Base-by-base conservation (phyloP, 2,888 invertebrate species). In the Calliphora vomitoria region DNA sequence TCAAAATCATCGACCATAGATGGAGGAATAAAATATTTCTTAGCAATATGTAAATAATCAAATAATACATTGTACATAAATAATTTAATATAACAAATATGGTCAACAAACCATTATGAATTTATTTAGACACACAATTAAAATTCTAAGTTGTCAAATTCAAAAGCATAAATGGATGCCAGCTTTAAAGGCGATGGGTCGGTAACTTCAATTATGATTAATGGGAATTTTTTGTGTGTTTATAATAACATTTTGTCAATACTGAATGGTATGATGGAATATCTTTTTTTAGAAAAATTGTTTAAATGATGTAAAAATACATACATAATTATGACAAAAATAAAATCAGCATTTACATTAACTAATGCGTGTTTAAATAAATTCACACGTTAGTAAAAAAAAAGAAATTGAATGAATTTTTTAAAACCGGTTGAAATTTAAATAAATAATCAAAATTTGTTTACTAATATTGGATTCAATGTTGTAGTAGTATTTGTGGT, bases 1-100 rank as follows among this genome's bases (percentile, higher is more conserved):
- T 74, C 66, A 72, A 81, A 69, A 53, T 80, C 69, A 80, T 20
- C 53, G 60, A 62, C 71, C 71, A 25, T 72, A 80, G 58, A 68
- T 11, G 15, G 20, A 15, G 13, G 50, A 71, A 15, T 50, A 50
- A 41, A 18, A 20, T 35, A 60, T 64, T 35, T 35, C 38, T n/a
- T 64, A n/a, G 10, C 8, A 64, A 64, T 66, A 41, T 69, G 68
- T 69, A 69, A 69, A 69, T 50, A 69, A 80, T 15, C 38, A 47
- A 18, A 75, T 11, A 50, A 38, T 31, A 69, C 13, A 44, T 44
- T 44, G 8, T 68, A 44, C 25, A 80, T 20, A 60, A 47, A 18
- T 53, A 53, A 10, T 44, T 53, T 20, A 58, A 6, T 20, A 58
- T 25, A 35, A 18, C 11, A 44, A 44, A 44, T 68, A 68, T 20